Percentiles rank a stretch among this genome's conserved stretches.
These are phyloP conservation scores for Enteromius mattozi DNA, from an alignment of 2,797 vertebrate genomes.

Conservation along the genomic window DNA sequence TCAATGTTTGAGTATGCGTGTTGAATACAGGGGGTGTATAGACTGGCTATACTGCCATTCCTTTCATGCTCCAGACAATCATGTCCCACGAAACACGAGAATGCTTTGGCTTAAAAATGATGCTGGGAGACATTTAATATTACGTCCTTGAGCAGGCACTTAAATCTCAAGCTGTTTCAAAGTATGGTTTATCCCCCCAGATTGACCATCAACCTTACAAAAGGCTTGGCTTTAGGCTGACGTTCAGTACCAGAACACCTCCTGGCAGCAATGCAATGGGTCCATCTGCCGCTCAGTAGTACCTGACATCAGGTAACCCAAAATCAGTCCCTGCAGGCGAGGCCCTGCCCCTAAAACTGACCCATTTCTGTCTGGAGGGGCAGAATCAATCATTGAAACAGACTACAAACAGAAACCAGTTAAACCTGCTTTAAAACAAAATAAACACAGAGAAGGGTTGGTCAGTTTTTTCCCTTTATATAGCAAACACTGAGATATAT, in stretches of 20 bases:
- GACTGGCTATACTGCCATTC: neutral
- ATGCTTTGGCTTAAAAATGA: neutral
- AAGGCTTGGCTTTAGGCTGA: conserved; percentile 16
- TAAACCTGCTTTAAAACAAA: conserved; percentile 33
- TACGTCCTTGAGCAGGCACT: neutral
- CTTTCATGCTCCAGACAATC: neutral
- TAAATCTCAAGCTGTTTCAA: conserved; percentile 20
- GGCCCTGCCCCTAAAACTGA: neutral
- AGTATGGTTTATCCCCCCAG: conserved; percentile 15
- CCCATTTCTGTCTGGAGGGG: conserved; percentile 3
- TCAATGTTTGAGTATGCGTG: neutral
- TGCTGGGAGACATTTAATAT: conserved; percentile 21
- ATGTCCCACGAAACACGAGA: neutral
- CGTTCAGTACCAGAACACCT: neutral
- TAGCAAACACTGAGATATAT: neutral
- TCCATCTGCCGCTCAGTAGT: conserved; percentile 24
- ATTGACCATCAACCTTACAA: neutral
- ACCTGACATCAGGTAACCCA: conserved; percentile 38
- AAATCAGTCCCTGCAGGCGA: conserved; percentile 4
- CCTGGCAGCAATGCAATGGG: neutral
- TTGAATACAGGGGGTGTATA: neutral
- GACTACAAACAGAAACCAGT: conserved; percentile 7
- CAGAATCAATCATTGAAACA: conserved; percentile 10
- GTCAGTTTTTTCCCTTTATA: neutral
- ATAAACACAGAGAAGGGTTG: conserved; percentile 3